Percentiles rank a stretch among this genome's conserved stretches.
phyloP scores from a whole-genome alignment of 2,888 invertebrate genomes.

The Lycaena phlaeas region DNA sequence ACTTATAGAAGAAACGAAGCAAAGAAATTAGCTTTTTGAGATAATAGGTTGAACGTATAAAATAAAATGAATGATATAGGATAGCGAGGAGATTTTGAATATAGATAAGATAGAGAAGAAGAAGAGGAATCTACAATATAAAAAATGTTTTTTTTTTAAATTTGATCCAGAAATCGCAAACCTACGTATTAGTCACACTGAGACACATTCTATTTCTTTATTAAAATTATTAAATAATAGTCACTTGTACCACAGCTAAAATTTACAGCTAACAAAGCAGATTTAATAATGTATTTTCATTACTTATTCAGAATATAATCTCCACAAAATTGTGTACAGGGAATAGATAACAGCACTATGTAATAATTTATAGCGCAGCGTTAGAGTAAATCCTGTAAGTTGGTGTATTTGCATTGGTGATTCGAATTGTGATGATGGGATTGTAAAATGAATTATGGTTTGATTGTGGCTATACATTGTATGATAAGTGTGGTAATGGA shows the following conservation, averaged over 20 bases:
- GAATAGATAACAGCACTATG: slow-evolving; percentile 57
- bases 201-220: no score
- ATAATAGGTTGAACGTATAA: no score
- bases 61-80: no score
- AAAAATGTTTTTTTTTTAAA: no score
- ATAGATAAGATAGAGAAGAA: no score
- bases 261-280: slow-evolving; percentile 18
- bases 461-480: slow-evolving; percentile 58
- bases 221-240: no score
- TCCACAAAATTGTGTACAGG: slow-evolving; percentile 60
- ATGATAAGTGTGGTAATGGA: slow-evolving; percentile 15
- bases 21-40: not conserved
- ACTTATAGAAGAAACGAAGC: no score
- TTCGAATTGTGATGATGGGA: slow-evolving; percentile 63
- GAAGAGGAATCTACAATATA: no score
- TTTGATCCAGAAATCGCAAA: no score
- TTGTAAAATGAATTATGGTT: slow-evolving; percentile 67
- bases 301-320: slow-evolving; percentile 60
- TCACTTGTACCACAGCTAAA: slow-evolving; percentile 15
- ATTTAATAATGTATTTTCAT: slow-evolving; percentile 42
- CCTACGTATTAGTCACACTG: no score
- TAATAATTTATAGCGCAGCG: slow-evolving; percentile 61
- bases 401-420: slow-evolving; percentile 65
- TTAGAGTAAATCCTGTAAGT: slow-evolving; percentile 51
- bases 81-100: no score